Percentiles rank a stretch among this genome's conserved stretches.
Conservation (phyloP, 2,113 vertebrate species). For the Barnardius zonarius region DNA sequence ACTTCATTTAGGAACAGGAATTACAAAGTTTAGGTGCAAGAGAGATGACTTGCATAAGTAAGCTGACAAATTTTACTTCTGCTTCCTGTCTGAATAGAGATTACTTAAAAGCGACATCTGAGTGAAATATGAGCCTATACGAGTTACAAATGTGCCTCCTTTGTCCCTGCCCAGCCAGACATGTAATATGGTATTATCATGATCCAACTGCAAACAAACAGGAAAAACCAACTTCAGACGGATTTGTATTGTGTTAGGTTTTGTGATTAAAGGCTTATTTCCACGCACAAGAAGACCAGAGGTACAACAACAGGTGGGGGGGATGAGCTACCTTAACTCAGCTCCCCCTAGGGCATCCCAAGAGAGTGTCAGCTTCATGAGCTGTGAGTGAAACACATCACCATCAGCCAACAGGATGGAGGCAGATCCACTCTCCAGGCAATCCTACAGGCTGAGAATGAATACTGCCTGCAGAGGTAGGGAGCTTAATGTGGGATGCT, state of each 20-base stretch:
- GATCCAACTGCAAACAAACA: neutral
- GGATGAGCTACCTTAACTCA: accelerated
- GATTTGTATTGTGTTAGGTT: neutral
- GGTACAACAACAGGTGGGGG: neutral
- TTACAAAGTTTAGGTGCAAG: neutral
- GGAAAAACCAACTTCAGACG: neutral
- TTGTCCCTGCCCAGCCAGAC: neutral
- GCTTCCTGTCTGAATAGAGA: neutral
- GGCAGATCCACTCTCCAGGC: neutral
- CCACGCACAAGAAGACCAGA: neutral
- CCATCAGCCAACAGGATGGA: too few species aligned
- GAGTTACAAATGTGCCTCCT: neutral
- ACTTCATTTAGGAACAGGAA: neutral
- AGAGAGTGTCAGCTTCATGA: neutral
- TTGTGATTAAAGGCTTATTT: neutral
- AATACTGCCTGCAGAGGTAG: neutral
- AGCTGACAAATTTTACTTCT: neutral
- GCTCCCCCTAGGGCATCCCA: neutral
- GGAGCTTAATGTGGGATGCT: neutral
- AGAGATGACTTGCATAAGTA: neutral
- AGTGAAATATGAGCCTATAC: neutral
- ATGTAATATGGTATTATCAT: accelerated
- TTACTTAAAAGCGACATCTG: neutral
- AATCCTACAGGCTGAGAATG: neutral
- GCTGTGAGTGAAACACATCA: neutral